Evolutionary conservation across 1,140 invertebrate genomes (phyloP).

Genomic region (Pseudachorutes palmiensis): DNA sequence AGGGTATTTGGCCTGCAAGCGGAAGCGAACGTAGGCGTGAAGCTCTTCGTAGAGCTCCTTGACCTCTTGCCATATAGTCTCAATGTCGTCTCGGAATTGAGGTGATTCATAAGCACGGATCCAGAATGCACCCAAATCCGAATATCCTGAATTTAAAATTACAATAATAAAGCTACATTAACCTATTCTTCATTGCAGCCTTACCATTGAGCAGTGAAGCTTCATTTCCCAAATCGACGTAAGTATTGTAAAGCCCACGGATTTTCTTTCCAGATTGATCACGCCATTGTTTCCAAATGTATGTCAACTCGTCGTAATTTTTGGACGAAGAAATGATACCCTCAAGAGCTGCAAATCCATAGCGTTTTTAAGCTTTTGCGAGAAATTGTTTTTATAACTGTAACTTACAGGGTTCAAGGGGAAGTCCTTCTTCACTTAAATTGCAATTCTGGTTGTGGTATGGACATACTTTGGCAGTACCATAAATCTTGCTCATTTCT

Average conservation of each 20-base stretch:
- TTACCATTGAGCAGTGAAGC: slow-evolving; percentile 50
- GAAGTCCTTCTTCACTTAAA: slow-evolving; percentile 38
- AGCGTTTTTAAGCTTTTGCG: neutral
- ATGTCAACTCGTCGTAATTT: slow-evolving; percentile 48
- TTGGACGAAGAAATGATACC: slow-evolving; percentile 41
- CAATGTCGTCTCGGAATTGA: slow-evolving; percentile 45
- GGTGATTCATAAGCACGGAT: slow-evolving; percentile 64
- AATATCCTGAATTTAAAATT: slow-evolving; percentile 11
- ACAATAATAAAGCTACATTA: neutral
- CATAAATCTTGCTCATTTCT: slow-evolving; percentile 80
- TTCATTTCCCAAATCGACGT: slow-evolving; percentile 54
- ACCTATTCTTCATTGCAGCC: neutral
- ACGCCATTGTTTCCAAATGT: slow-evolving; percentile 57
- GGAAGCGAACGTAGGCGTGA: slow-evolving; percentile 78
- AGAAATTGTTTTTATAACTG: neutral
- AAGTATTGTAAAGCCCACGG: slow-evolving; percentile 66
- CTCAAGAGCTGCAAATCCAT: slow-evolving; percentile 41
- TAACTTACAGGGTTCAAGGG: slow-evolving; percentile 40
- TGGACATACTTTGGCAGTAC: slow-evolving; percentile 62
- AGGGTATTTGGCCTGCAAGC: slow-evolving; percentile 63
- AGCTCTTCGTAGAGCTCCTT: slow-evolving; percentile 77
- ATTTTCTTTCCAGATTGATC: slow-evolving; percentile 59
- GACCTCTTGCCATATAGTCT: slow-evolving; percentile 65
- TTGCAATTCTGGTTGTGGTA: slow-evolving; percentile 47
- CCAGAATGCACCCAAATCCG: slow-evolving; percentile 47